Evolutionary conservation across 2,113 vertebrate species (phyloP).

Genomic region (Zosterops borbonicus): DNA sequence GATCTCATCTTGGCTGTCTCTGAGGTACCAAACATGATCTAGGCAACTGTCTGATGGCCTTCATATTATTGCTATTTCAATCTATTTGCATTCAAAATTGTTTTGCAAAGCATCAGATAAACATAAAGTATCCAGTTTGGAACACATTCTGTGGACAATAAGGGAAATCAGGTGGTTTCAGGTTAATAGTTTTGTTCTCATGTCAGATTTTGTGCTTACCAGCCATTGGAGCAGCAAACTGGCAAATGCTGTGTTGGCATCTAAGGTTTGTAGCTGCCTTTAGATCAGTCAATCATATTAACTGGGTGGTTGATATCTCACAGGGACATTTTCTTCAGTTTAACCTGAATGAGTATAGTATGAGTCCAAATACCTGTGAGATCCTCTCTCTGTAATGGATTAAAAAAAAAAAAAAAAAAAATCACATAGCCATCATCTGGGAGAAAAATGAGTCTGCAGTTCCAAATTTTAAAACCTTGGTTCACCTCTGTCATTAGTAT

Average conservation of each 20-base stretch:
- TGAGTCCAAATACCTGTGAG: background rate
- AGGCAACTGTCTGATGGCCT: background rate
- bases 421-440: background rate
- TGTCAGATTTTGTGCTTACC: background rate
- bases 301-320: background rate
- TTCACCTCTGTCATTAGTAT: background rate
- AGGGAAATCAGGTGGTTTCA: background rate
- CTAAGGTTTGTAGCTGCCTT: background rate
- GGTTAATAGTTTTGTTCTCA: background rate
- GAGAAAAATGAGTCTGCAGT: background rate
- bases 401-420: background rate
- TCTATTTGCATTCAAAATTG: background rate
- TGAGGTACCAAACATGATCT: background rate
- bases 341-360: background rate
- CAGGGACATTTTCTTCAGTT: background rate
- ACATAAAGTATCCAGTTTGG: background rate
- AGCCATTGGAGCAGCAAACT: background rate
- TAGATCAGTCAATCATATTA: background rate
- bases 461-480: background rate
- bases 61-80: background rate
- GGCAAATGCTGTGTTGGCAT: background rate
- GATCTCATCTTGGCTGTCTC: background rate
- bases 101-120: background rate
- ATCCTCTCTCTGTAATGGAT: background rate
- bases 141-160: background rate